Evolutionary conservation across 1,140 invertebrate genomes (phyloP).

Genomic region (Drosophila kurseongensis): DNA sequence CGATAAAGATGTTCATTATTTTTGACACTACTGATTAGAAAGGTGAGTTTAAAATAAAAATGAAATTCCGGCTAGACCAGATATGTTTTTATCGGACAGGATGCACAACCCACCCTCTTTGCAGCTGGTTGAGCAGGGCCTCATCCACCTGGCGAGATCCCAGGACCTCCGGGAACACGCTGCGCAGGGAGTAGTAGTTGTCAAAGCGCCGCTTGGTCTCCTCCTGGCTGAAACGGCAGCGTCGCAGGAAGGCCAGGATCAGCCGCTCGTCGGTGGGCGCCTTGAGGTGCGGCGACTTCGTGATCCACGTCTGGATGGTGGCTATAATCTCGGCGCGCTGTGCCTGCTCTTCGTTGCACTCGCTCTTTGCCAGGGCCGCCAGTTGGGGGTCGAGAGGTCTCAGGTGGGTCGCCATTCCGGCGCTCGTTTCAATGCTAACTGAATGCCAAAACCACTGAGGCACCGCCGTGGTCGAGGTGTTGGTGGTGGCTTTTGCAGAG

Average conservation of each 20-base stretch:
- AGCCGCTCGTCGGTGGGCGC: conserved; percentile 86
- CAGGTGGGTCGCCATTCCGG: conserved; percentile 71
- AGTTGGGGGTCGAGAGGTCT: conserved; percentile 50
- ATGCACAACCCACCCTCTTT: conserved; percentile 84
- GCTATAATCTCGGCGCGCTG: conserved; percentile 84
- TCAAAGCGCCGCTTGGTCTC: conserved; percentile 88
- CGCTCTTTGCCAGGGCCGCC: conserved; percentile 84
- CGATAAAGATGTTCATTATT: conserved; percentile 9
- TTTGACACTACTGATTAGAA: conserved; percentile 29
- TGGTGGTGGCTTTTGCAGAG: conserved; percentile 1
- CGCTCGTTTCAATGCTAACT: conserved; percentile 26
- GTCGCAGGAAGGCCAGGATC: conserved; percentile 87
- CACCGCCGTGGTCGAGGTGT: not conserved
- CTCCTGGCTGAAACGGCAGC: conserved; percentile 89
- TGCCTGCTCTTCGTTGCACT: conserved; percentile 86
- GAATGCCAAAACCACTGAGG: conserved; percentile 34
- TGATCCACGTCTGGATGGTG: conserved; percentile 87
- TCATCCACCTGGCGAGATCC: conserved; percentile 70
- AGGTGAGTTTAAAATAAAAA: not conserved
- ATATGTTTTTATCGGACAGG: not conserved
- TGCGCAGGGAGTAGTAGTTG: conserved; percentile 87
- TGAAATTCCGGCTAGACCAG: too few species aligned
- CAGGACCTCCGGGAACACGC: conserved; percentile 86
- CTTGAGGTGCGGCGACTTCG: conserved; percentile 87
- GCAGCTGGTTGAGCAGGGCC: conserved; percentile 84